Conservation (phyloP, 2,888 invertebrate genomes). For the Aphodius sticticus region DNA sequence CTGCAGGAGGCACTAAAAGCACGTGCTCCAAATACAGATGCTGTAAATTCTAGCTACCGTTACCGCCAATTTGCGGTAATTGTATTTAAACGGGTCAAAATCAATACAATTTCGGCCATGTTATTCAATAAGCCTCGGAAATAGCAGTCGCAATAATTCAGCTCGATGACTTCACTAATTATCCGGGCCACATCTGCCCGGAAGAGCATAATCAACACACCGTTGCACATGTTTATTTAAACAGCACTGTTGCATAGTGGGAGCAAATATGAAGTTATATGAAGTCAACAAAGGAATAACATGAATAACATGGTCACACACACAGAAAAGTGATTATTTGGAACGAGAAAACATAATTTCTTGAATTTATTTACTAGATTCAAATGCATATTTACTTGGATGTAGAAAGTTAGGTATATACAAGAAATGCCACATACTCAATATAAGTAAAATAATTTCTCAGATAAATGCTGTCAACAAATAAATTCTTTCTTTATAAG, state of each 20-base stretch:
- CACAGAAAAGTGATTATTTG: no score
- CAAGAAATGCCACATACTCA: no score
- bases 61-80: background rate
- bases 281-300: no score
- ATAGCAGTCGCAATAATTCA: background rate
- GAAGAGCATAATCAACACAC: background rate
- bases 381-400: no score
- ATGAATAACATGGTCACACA: no score
- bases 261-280: background rate
- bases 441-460: no score
- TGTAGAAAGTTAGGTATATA: no score
- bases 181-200: background rate
- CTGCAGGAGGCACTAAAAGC: background rate
- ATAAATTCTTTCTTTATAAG: no score
- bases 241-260: background rate
- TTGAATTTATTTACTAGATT: no score
- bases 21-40: background rate
- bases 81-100: background rate
- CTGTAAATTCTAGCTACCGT: background rate
- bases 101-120: background rate
- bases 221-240: background rate
- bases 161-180: background rate
- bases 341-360: no score
- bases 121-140: slow-evolving; percentile 4
- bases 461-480: no score